Conservation (phyloP, 2,113 vertebrate species). For the Caranx ignobilis region DNA sequence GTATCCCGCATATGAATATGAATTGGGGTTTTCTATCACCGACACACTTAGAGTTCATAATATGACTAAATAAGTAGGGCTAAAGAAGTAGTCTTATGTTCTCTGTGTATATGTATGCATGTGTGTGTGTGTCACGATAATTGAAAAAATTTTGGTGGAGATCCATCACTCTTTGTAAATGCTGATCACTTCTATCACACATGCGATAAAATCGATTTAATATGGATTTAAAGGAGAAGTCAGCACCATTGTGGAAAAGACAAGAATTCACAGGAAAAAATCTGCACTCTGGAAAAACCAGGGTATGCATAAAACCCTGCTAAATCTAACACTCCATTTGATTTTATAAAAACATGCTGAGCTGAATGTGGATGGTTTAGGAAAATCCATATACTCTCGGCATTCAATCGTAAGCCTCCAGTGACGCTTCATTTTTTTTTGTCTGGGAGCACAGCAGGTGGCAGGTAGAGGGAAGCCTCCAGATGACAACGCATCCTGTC, state of each 20-base stretch:
- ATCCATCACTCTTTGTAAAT: conserved; percentile 7
- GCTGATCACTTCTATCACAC: not conserved
- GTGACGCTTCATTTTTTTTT: no score
- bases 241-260: not conserved
- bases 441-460: conserved; percentile 12
- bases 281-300: not conserved
- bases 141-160: conserved; percentile 20
- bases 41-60: conserved; percentile 39
- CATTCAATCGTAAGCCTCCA: conserved; percentile 1
- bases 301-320: not conserved
- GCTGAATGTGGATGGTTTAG: conserved; percentile 18
- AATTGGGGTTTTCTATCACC: conserved; percentile 46
- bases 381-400: conserved; percentile 6
- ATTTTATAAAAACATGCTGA: conserved; percentile 9
- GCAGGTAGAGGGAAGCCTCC: not conserved
- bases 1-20: conserved; percentile 53
- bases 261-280: not conserved
- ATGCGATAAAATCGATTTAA: not conserved
- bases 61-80: conserved; percentile 6
- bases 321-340: not conserved
- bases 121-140: conserved; percentile 1
- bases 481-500: conserved; percentile 27
- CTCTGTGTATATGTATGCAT: not conserved
- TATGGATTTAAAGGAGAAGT: conserved; percentile 1
- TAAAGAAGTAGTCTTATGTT: conserved; percentile 31